Evolutionary conservation across 23 tunicate species (phyloP).

Genomic region (Trididemnum clinides): DNA sequence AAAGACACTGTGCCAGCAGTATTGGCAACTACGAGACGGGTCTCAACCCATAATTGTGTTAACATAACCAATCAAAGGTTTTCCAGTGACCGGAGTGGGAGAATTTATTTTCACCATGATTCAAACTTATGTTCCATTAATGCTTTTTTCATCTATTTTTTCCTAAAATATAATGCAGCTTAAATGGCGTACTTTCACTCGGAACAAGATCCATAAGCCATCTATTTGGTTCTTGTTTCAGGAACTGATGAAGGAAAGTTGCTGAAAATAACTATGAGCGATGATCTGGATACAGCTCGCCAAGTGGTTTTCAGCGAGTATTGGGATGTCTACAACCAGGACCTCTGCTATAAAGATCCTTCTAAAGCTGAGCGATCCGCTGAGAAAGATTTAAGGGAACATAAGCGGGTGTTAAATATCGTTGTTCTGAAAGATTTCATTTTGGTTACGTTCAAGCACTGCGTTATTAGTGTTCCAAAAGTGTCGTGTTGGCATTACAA

Average conservation of each 20-base stretch:
- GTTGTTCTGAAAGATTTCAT: slow-evolving; percentile 22
- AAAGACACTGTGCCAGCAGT: no score
- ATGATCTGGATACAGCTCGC: neutral
- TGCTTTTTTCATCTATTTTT: no score
- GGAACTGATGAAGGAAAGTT: slow-evolving; percentile 10
- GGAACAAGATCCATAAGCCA: no score
- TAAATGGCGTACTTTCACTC: no score
- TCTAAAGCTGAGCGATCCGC: neutral
- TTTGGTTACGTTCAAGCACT: slow-evolving; percentile 57
- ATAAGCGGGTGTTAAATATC: slow-evolving; percentile 29
- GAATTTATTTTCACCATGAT: no score
- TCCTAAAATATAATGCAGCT: no score
- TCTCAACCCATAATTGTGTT: no score
- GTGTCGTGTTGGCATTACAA: slow-evolving; percentile 24
- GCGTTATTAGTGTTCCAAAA: slow-evolving; percentile 66
- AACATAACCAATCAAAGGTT: no score
- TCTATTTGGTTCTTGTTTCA: neutral
- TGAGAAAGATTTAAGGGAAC: neutral
- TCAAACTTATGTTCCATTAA: no score
- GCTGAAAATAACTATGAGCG: neutral
- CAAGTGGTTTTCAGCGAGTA: neutral
- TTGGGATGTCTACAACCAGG: neutral
- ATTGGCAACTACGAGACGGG: no score
- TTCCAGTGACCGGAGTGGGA: no score
- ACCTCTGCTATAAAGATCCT: neutral